Conservation (phyloP, 1,140 invertebrate genomes). For the Bradynema listronoti region DNA sequence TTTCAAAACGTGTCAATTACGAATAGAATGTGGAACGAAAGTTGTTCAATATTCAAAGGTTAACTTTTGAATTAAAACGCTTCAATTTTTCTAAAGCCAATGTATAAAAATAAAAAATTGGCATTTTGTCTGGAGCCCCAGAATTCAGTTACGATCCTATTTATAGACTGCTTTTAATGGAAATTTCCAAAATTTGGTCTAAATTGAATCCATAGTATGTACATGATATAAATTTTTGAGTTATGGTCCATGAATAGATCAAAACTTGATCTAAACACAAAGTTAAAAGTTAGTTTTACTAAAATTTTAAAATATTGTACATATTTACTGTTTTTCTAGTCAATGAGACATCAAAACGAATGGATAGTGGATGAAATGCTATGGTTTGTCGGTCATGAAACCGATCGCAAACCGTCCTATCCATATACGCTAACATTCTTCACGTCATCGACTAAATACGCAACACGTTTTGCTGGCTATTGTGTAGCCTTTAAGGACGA, state of each 20-base stretch:
- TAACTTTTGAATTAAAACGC: too few relatives aligned
- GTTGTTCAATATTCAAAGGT: conserved; percentile 40
- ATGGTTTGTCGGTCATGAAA: conserved; percentile 43
- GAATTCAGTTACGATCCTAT: too few relatives aligned
- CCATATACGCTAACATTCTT: conserved; percentile 38
- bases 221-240: too few relatives aligned
- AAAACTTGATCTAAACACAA: too few relatives aligned
- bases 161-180: too few relatives aligned
- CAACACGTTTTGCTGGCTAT: conserved; percentile 32
- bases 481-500: conserved; percentile 42
- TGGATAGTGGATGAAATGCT: conserved; percentile 47
- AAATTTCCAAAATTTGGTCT: too few relatives aligned
- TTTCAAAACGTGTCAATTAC: conserved; percentile 43
- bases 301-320: conserved; percentile 16
- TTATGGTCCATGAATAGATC: too few relatives aligned
- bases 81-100: too few relatives aligned
- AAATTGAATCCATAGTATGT: too few relatives aligned
- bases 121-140: too few relatives aligned
- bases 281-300: too few relatives aligned
- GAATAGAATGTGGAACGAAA: conserved; percentile 38
- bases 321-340: conserved; percentile 25
- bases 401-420: conserved; percentile 28
- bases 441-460: conserved; percentile 20
- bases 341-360: conserved; percentile 28
- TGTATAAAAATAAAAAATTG: too few relatives aligned